Evolutionary conservation across 2,888 invertebrate genomes (phyloP).

Genomic region (Tiliacea citrago): DNA sequence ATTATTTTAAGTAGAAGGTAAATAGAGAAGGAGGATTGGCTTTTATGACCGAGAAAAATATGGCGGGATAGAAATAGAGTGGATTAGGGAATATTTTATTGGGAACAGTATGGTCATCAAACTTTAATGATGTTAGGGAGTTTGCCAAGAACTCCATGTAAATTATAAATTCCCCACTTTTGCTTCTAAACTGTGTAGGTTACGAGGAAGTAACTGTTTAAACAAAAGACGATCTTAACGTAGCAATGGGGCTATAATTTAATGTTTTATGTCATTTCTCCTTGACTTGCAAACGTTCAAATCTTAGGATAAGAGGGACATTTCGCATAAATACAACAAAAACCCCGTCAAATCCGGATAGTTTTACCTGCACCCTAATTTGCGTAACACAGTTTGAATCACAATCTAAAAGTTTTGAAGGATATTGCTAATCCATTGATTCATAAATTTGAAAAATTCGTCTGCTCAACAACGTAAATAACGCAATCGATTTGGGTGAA

Average conservation of each 20-base stretch:
- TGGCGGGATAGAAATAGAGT: constrained; percentile 5
- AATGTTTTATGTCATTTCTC: neutral
- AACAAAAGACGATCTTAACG: neutral
- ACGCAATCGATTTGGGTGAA: too few species aligned
- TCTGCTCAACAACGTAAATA: too few species aligned
- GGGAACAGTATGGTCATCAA: neutral
- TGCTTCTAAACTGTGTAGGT: neutral
- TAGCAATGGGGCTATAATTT: neutral
- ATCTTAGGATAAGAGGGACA: neutral
- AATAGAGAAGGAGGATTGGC: constrained; percentile 23
- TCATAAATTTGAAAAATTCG: too few species aligned
- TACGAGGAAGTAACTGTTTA: neutral
- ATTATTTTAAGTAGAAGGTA: constrained; percentile 26
- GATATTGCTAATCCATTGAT: too few species aligned
- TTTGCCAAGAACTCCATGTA: neutral
- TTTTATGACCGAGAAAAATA: constrained; percentile 50
- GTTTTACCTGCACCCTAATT: too few species aligned
- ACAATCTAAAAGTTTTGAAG: too few species aligned
- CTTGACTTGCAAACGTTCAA: neutral
- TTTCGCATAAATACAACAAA: too few species aligned
- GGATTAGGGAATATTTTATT: constrained; percentile 23
- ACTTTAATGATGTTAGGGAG: neutral
- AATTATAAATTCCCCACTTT: neutral
- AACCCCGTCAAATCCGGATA: too few species aligned
- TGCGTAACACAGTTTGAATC: too few species aligned